Conservation (phyloP, 2,113 vertebrate genomes). For the Penelope pileata region DNA sequence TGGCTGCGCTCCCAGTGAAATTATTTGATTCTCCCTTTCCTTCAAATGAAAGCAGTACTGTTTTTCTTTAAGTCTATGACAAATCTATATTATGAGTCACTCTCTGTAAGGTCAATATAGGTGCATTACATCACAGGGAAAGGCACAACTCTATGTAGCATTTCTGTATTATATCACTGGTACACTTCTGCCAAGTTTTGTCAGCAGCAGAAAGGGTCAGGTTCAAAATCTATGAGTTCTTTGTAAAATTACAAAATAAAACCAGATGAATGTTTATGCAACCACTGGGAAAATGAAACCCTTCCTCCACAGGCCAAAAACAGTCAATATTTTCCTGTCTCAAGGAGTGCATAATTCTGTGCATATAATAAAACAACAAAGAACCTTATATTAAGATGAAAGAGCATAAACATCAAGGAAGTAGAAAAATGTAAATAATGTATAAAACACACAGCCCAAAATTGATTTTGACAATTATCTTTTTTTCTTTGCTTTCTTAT, state of each 20-base stretch:
- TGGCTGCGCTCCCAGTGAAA: not conserved
- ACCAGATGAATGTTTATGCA: slow-evolving; percentile 40
- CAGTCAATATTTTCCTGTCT: not conserved
- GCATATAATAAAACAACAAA: not conserved
- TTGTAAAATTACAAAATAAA: slow-evolving; percentile 61
- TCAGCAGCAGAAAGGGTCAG: slow-evolving; percentile 57
- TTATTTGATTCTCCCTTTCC: slow-evolving; percentile 20
- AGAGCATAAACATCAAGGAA: not conserved
- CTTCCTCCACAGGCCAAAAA: slow-evolving; percentile 4
- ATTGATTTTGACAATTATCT: not conserved
- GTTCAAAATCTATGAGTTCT: slow-evolving; percentile 48
- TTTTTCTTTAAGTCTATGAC: slow-evolving; percentile 31
- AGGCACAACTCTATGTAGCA: slow-evolving; percentile 7
- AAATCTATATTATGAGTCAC: slow-evolving; percentile 58
- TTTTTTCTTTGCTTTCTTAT: not conserved
- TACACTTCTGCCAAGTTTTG: slow-evolving; percentile 56
- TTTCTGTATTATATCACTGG: slow-evolving; percentile 55
- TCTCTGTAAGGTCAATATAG: slow-evolving; percentile 29
- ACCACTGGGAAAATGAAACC: slow-evolving; percentile 40
- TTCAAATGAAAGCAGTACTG: slow-evolving; percentile 31
- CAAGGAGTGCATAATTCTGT: not conserved
- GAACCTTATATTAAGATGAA: not conserved
- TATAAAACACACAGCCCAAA: not conserved
- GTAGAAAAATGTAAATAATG: not conserved
- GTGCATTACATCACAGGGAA: slow-evolving; percentile 58